Evolutionary conservation across 2,113 vertebrate genomes (phyloP), one percentile per base, ranked within the genome.

Genomic region (Actinemys pallida): DNA sequence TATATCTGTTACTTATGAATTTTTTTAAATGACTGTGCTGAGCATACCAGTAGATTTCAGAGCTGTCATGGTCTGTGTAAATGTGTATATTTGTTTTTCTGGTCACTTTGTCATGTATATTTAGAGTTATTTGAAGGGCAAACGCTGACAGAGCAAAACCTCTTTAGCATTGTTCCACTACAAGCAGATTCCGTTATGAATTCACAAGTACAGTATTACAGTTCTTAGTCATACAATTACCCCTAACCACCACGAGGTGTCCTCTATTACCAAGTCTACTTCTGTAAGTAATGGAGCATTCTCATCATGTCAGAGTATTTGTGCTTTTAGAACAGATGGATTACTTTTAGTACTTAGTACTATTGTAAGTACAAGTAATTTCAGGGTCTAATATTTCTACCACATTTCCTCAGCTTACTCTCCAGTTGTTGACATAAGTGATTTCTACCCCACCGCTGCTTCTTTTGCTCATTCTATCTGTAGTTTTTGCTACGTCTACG

Each of bases 201-300:
- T 39, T 45, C 53, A 49, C 27, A 65, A 50, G 49, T 47, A 2
- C 42, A 72, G 3, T 24, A 53, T 57, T 25, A 52, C 47, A 29
- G 59, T 19, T 92, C n/a, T 49, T 17, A 27, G 13, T 57, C 39
- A 16, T 83, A 7, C 86, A 95, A 76, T 95, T 94, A 82, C 88
- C 49, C 1, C 1, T 24, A 17, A 86, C 3, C 1, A 42, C 92
- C 97, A 95, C 95, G 85, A 96, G 97, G 84, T 96, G 97, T 91
- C 94, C 12, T 47, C 93, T 94, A 39, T 88, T 42, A 92, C 10
- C 20, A 84, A 83, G 49, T 45, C 84, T 82, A 7, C 81, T 83
- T 35, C 22, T 65, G 52, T 25, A 22, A 50, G 39, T 17, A 27
- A 17, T 80, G 45, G n/a, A 65, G 20, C 35, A 14, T 8, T 54